These are phyloP conservation scores for Chondrosia reniformis DNA, from an alignment of 37 sponge, comb jelly and placozoan species.

Conservation along the genomic window DNA sequence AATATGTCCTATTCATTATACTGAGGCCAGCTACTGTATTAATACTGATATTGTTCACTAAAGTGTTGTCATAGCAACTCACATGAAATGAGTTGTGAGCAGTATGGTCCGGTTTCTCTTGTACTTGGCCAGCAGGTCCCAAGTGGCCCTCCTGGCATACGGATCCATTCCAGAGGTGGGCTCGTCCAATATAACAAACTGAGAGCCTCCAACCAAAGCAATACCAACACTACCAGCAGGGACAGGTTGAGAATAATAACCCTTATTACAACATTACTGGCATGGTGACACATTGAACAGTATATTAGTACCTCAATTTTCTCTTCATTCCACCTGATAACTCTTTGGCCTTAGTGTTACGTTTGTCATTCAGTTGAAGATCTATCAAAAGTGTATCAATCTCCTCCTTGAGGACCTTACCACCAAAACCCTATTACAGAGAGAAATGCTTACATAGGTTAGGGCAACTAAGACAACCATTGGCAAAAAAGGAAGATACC, in stretches of 20 bases:
- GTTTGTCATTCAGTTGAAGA: constrained; percentile 77
- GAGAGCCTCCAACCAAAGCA: constrained; percentile 60
- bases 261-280: too few species aligned
- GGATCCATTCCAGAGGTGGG: constrained; percentile 83
- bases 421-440: neutral
- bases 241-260: neutral
- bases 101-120: constrained; percentile 58
- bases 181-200: constrained; percentile 69
- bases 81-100: constrained; percentile 76
- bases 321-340: constrained; percentile 71
- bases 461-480: neutral
- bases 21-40: too few species aligned
- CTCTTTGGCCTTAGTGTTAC: constrained; percentile 38
- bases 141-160: constrained; percentile 62
- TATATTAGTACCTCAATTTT: constrained; percentile 29
- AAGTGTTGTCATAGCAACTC: neutral
- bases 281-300: neutral
- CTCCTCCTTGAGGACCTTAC: constrained; percentile 34
- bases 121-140: constrained; percentile 63
- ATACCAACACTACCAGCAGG: constrained; percentile 52
- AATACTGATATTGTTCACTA: neutral
- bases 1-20: too few species aligned
- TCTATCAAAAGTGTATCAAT: constrained; percentile 68
- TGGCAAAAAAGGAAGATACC: neutral
- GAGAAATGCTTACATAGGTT: neutral